These are phyloP conservation scores for Punctoribates punctum DNA, from an alignment of 2,888 invertebrate species.

Conservation along the genomic window DNA sequence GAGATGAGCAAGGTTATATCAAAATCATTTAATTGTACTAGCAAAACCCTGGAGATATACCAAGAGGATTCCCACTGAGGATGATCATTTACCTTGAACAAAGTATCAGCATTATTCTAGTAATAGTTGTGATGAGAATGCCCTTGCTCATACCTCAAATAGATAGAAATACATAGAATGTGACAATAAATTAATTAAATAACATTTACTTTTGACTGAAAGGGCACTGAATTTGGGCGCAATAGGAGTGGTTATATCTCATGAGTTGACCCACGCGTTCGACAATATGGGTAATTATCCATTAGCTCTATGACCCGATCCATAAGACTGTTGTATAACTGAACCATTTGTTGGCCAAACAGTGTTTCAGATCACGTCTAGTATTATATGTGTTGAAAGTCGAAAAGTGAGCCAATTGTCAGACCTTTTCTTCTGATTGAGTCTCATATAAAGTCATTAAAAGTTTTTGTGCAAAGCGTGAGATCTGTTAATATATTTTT, in stretches of 20 bases:
- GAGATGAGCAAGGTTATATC: too few relatives aligned
- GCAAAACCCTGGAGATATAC: too few relatives aligned
- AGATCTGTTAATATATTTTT: not conserved
- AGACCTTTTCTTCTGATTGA: not conserved
- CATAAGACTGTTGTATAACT: not conserved
- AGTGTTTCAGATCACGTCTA: not conserved
- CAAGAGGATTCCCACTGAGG: too few relatives aligned
- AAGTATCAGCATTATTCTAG: too few relatives aligned
- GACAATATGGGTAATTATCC: slow-evolving; percentile 41
- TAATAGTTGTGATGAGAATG: too few relatives aligned
- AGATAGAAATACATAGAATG: not conserved
- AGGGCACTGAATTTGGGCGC: slow-evolving; percentile 40
- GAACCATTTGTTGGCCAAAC: not conserved
- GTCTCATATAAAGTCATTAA: not conserved
- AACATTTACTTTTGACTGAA: not conserved
- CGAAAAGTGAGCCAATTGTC: not conserved
- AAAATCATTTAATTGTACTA: too few relatives aligned
- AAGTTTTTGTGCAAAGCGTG: not conserved
- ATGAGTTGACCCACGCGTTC: slow-evolving; percentile 42
- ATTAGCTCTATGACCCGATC: not conserved
- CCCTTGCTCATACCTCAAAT: not conserved
- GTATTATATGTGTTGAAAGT: not conserved
- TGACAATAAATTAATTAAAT: slow-evolving; percentile 29
- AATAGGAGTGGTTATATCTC: slow-evolving; percentile 38
- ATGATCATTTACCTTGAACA: too few relatives aligned